These are phyloP conservation scores for Stegophylla sp. DNA, from an alignment of 2,888 invertebrate genomes.

Conservation along the genomic window DNA sequence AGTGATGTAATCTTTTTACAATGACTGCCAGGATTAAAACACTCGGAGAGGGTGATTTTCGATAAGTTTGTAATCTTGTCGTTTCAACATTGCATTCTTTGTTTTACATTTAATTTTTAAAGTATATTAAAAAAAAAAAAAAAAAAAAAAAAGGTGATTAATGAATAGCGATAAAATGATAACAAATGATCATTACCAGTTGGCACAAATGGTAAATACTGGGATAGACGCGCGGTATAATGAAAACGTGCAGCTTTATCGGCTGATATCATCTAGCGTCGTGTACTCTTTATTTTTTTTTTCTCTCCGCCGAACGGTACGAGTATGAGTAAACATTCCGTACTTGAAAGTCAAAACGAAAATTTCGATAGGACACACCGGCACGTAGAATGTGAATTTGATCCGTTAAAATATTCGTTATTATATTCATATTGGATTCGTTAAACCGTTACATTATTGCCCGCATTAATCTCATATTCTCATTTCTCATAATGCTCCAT, in stretches of 20 bases:
- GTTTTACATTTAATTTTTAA: slow-evolving; percentile 51
- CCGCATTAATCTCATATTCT: too few relatives aligned
- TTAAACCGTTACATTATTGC: too few relatives aligned
- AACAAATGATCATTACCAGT: slow-evolving; percentile 58
- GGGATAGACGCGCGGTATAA: slow-evolving; percentile 44
- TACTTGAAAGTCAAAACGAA: slow-evolving; percentile 17
- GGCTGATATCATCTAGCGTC: slow-evolving; percentile 52
- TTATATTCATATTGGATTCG: too few relatives aligned
- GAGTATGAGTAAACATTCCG: slow-evolving; percentile 22
- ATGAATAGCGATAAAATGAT: slow-evolving; percentile 58
- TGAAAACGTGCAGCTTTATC: slow-evolving; percentile 56
- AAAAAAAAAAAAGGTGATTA: slow-evolving; percentile 48
- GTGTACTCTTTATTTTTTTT: slow-evolving; percentile 49
- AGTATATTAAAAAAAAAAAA: not conserved
- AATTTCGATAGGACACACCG: not conserved
- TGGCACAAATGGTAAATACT: slow-evolving; percentile 58
- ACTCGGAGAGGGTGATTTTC: slow-evolving; percentile 42
- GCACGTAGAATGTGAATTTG: not conserved
- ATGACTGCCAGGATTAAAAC: slow-evolving; percentile 40
- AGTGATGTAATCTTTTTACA: slow-evolving; percentile 47
- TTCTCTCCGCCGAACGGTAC: slow-evolving; percentile 10
- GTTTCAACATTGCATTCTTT: slow-evolving; percentile 56
- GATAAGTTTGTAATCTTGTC: slow-evolving; percentile 47
- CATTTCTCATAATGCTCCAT: too few relatives aligned
- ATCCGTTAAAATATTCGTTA: not conserved